Conservation (phyloP, 2,113 vertebrate species). For the Bambusicola thoracicus region DNA sequence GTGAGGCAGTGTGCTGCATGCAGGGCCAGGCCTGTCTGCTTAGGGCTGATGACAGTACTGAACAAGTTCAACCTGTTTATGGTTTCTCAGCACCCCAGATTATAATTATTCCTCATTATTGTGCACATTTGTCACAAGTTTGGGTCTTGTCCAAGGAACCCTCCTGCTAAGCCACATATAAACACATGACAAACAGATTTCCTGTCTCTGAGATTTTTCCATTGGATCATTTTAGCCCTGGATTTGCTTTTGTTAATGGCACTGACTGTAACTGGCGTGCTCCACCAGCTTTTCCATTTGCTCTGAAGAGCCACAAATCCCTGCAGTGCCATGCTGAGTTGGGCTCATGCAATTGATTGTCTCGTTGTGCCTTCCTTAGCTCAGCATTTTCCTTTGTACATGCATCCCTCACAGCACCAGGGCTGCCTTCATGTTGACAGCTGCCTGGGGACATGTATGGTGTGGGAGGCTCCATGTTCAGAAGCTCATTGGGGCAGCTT, state of each 20-base stretch:
- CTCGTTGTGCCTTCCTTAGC: constrained; percentile 15
- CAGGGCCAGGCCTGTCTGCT: not conserved
- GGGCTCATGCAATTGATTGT: not conserved
- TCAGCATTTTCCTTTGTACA: not conserved
- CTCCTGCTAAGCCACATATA: not conserved
- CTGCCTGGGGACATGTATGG: accelerated
- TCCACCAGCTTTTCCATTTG: not conserved
- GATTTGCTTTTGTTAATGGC: constrained; percentile 16
- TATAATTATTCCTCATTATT: constrained; percentile 50
- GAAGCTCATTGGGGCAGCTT: not conserved
- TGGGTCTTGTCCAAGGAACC: constrained; percentile 40
- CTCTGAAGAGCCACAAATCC: constrained; percentile 1
- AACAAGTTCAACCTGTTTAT: constrained; percentile 49
- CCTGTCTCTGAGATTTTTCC: not conserved
- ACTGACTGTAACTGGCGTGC: not conserved
- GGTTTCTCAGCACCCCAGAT: constrained; percentile 33
- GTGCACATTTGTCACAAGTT: constrained; percentile 28
- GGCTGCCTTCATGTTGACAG: not conserved
- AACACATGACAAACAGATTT: not conserved
- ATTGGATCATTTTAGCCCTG: not conserved
- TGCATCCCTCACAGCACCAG: not conserved
- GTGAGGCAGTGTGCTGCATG: not conserved
- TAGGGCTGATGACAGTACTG: constrained; percentile 14
- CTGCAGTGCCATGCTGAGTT: constrained; percentile 8
- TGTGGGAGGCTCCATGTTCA: not conserved